Evolutionary conservation across 2,113 vertebrate genomes (phyloP), one percentile per base, ranked within the genome.

Genomic region (Colinus virginianus): DNA sequence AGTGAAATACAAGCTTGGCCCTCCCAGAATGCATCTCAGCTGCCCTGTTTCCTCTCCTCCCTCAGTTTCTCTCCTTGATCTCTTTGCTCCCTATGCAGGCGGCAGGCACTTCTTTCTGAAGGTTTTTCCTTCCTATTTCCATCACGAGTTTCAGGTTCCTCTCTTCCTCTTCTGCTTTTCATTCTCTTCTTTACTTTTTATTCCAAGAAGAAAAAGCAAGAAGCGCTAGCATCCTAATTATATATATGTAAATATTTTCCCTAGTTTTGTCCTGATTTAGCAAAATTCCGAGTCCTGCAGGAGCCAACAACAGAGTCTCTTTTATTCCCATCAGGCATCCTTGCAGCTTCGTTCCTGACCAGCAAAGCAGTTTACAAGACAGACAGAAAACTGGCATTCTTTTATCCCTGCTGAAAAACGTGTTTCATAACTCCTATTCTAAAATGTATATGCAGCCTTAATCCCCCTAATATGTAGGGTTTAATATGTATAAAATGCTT

Each of bases 401-500:
- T 96, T 96, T 56, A 85, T 90, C 42, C 48, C 45, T 93, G 58
- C 80, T 67, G 55, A 58, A 85, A 94, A 93, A 93, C 81, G 89
- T 78, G 69, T 76, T 96, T 90, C 56, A 75, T 93, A 96, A 94
- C 94, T 85, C 49, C 80, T 89, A 68, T 90, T 93, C 90, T 91
- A 94, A 96, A 95, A 94, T 83, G 89, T 95, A 87, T 87, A 87
- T 93, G 71, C 34, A 9, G 82, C 51, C 78, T 93, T 97, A 96
- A 96, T 96, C 90, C 59, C 81, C 64, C 79, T 94, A 89, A 95
- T 96, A 96, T 56, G 68, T 81, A 82, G 79, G 72, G 71, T 80
- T 96, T 93, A 95, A 91, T 91, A 90, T 90, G 89, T 91, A 94
- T 95, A 87, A 94, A 93, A 90, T 71, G 43, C 66, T 58, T 93